Evolutionary conservation across 2,113 vertebrate genomes (phyloP).

Genomic region (Phaethornis superciliosus): DNA sequence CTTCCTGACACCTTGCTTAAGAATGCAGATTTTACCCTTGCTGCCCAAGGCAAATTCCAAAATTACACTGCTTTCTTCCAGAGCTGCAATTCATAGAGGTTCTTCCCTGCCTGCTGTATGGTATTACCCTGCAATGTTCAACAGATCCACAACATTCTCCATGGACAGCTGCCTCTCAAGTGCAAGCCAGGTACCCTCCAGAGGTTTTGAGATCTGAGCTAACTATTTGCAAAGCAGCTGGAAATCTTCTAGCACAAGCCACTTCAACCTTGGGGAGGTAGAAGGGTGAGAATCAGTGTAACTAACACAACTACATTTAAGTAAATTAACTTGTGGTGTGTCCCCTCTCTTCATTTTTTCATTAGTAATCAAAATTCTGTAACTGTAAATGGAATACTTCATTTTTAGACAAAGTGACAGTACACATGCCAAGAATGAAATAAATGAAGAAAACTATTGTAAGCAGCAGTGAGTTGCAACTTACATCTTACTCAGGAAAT

Average conservation of each 20-base stretch:
- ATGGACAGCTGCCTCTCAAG: background rate
- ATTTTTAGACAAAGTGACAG: background rate
- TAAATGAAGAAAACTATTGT: background rate
- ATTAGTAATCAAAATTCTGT: background rate
- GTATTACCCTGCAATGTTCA: background rate
- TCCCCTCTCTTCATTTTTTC: background rate
- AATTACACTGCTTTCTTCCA: background rate
- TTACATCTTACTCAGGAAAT: background rate
- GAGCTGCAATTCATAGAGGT: background rate
- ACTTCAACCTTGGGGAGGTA: background rate
- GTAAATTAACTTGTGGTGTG: background rate
- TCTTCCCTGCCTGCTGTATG: background rate
- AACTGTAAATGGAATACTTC: background rate
- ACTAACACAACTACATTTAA: background rate
- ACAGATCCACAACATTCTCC: background rate
- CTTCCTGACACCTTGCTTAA: slow-evolving; percentile 27
- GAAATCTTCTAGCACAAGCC: background rate
- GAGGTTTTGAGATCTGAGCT: background rate
- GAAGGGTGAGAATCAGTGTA: background rate
- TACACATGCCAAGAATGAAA: background rate
- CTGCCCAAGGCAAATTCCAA: slow-evolving; percentile 48
- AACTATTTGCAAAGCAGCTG: background rate
- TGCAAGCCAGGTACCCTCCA: background rate
- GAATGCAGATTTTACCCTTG: slow-evolving; percentile 40
- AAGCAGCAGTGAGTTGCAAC: background rate